Evolutionary conservation across 2,888 invertebrate species (phyloP), one percentile per base, ranked within the genome.

Genomic region (Apamea crenata): DNA sequence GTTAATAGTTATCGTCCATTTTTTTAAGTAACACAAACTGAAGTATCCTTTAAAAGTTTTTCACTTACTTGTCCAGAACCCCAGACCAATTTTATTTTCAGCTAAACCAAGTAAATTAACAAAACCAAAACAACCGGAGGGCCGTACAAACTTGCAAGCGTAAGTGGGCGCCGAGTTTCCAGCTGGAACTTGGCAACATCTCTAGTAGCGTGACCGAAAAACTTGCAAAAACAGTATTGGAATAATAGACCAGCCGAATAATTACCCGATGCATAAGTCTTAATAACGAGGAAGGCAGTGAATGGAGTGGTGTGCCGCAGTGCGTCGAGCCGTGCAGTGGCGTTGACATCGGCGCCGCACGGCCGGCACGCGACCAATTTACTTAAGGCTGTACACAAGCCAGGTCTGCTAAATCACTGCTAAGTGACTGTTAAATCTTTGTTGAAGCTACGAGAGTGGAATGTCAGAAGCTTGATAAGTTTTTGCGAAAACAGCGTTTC

Each of bases 341-440:
- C 93, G 95, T 93, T 94, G 96, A 95, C 95, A 95, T 84, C 80
- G 95, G 92, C 95, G 94, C 94, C 95, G 91, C 91, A 90, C 86
- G 89, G 94, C 92, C 94, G 87, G 93, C 96, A 96, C 96, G 96
- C 96, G 93, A 96, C 93, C 94, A 91, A 94, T 95, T 94, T 90
- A 95, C 95, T 95, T 94, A 94, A 91, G 89, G 91, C 91, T 47
- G 77, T 86, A 61, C 80, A 90, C 84, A 83, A 68, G 65, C 72
- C 68, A 72, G 72, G 80, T 71, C 87, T 78, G 80, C 79, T 89
- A 89, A 88, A 89, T 86, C 88, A 88, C 87, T 80, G 70, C 80
- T 89, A 88, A 88, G 81, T 84, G 83, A 78, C 74, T 77, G 88
- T 80, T 88, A 83, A 78, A 87, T 85, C 74, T 80, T 87, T 87